These are phyloP conservation scores for Protosalanx chinensis DNA, from an alignment of 2,797 vertebrate genomes.

Conservation along the genomic window DNA sequence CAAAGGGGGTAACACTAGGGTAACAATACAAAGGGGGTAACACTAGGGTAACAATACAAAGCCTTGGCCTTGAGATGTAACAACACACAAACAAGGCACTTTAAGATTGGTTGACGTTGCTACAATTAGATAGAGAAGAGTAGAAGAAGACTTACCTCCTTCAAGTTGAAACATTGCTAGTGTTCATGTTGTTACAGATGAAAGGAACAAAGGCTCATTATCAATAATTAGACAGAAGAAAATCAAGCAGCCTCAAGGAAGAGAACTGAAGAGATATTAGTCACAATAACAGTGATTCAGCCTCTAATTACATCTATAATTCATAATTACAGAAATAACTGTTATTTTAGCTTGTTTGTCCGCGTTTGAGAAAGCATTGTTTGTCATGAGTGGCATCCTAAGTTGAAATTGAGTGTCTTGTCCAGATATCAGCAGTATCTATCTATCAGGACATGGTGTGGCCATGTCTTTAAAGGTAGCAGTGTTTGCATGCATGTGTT, in stretches of 20 bases:
- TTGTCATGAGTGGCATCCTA: slow-evolving; percentile 65
- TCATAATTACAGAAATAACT: slow-evolving; percentile 66
- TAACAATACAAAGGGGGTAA: too few species aligned
- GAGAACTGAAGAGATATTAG: slow-evolving; percentile 51
- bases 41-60: too few species aligned
- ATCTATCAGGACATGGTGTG: slow-evolving; percentile 62
- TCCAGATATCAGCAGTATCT: slow-evolving; percentile 67
- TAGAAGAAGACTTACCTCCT: too few species aligned
- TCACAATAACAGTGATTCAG: slow-evolving; percentile 56
- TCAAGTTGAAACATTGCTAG: neutral
- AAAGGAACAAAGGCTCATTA: slow-evolving; percentile 24
- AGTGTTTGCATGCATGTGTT: slow-evolving; percentile 38
- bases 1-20: too few species aligned
- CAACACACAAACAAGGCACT: too few species aligned
- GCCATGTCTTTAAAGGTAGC: slow-evolving; percentile 49
- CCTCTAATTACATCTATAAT: slow-evolving; percentile 65
- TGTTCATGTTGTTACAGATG: neutral
- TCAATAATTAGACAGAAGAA: slow-evolving; percentile 45
- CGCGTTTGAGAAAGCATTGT: slow-evolving; percentile 58
- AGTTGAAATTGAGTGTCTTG: slow-evolving; percentile 69
- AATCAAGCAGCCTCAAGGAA: slow-evolving; percentile 50
- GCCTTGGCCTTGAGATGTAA: too few species aligned
- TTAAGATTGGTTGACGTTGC: too few species aligned
- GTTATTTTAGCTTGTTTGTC: slow-evolving; percentile 65
- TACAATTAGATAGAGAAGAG: too few species aligned